Conservation (phyloP, 2,888 invertebrate genomes). For the Erpobdella octoculata region DNA sequence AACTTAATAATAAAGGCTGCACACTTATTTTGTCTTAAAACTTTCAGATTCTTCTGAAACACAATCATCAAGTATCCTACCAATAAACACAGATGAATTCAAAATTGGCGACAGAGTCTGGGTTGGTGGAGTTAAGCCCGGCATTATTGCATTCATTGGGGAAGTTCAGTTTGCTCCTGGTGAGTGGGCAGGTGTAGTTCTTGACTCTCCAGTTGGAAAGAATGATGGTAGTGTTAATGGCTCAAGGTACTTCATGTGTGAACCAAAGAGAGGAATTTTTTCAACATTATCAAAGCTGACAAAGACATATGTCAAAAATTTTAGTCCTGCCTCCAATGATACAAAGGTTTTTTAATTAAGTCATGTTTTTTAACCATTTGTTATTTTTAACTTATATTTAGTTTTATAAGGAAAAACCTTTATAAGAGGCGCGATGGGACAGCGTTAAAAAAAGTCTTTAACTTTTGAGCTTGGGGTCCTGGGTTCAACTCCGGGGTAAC, state of each 20-base stretch:
- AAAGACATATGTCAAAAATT: slow-evolving; percentile 7
- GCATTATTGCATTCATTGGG: slow-evolving; percentile 50
- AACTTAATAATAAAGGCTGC: too few relatives aligned
- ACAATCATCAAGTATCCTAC: too few relatives aligned
- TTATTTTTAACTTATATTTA: neutral
- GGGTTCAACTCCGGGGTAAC: too few relatives aligned
- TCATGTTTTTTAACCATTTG: neutral
- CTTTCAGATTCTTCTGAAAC: too few relatives aligned
- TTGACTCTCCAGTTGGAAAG: slow-evolving; percentile 51
- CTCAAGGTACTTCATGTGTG: slow-evolving; percentile 51
- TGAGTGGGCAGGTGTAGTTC: slow-evolving; percentile 51
- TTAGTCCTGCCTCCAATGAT: slow-evolving; percentile 5
- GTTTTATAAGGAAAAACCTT: too few relatives aligned
- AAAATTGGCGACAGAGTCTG: slow-evolving; percentile 89
- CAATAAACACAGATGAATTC: slow-evolving; percentile 54
- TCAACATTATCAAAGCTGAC: slow-evolving; percentile 64
- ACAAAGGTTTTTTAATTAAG: neutral
- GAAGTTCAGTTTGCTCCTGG: slow-evolving; percentile 52
- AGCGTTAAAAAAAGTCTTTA: too few relatives aligned
- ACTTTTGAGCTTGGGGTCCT: too few relatives aligned
- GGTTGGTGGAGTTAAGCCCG: slow-evolving; percentile 54
- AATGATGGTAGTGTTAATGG: slow-evolving; percentile 52
- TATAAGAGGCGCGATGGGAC: too few relatives aligned
- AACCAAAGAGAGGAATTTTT: slow-evolving; percentile 51
- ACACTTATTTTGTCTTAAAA: too few relatives aligned